Conservation (phyloP, 2,113 vertebrate genomes). For the Entelurus aequoreus region DNA sequence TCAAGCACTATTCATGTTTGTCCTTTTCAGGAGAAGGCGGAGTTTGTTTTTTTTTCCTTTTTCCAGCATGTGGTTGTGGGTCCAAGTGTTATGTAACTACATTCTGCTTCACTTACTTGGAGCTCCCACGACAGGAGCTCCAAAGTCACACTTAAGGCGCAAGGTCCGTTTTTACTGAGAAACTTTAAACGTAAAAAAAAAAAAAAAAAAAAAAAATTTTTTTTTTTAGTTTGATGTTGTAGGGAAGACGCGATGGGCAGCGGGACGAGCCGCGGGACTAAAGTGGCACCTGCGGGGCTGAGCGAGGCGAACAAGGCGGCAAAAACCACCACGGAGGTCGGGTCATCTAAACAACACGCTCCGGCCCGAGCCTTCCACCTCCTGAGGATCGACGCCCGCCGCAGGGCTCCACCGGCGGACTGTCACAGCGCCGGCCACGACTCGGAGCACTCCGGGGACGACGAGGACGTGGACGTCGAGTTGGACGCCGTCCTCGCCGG, state of each 20-base stretch:
- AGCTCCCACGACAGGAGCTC: slow-evolving; percentile 1
- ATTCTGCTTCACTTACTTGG: slow-evolving; percentile 34
- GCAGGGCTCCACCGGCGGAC: slow-evolving; percentile 33
- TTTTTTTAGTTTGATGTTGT: not conserved
- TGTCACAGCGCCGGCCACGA: slow-evolving; percentile 53
- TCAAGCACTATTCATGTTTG: slow-evolving; percentile 29
- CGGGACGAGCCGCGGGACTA: slow-evolving; percentile 65
- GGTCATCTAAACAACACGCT: slow-evolving; percentile 23
- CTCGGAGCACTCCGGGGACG: slow-evolving; percentile 48
- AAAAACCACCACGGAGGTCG: slow-evolving; percentile 1
- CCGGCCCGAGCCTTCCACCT: slow-evolving; percentile 25
- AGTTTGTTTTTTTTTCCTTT: slow-evolving; percentile 25
- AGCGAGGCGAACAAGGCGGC: slow-evolving; percentile 32
- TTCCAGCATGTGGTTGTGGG: slow-evolving; percentile 37
- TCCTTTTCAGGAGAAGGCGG: slow-evolving; percentile 48
- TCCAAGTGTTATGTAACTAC: slow-evolving; percentile 59
- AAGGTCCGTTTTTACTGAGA: slow-evolving; percentile 23
- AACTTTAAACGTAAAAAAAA: slow-evolving; percentile 13
- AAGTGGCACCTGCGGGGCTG: slow-evolving; percentile 60
- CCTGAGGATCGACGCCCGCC: slow-evolving; percentile 34
- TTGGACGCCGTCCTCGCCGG: slow-evolving; percentile 40
- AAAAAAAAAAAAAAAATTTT: too few species aligned
- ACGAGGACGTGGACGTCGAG: slow-evolving; percentile 40
- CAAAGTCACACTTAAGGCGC: not conserved
- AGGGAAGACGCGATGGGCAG: slow-evolving; percentile 62